phyloP scores from a whole-genome alignment of 2,113 vertebrate genomes.

The Hemiscyllium ocellatum region DNA sequence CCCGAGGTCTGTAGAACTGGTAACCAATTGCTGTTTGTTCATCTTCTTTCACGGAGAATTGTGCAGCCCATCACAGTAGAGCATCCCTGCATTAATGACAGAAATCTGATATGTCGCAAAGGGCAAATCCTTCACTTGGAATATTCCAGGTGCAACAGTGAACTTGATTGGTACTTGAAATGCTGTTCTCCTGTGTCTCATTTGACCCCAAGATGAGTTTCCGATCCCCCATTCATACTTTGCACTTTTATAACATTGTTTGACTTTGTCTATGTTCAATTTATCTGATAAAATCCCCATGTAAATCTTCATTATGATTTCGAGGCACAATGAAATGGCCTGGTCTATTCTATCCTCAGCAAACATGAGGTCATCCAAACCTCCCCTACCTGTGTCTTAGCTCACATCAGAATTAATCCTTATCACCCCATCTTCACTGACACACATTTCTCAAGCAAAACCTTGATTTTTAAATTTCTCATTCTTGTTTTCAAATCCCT shows the following conservation, averaged over 20 bases:
- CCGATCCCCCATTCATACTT: not conserved
- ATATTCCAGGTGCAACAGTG: not conserved
- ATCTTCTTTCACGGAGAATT: not conserved
- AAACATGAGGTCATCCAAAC: not conserved
- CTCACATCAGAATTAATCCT: not conserved
- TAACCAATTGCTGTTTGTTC: not conserved
- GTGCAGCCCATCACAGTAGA: not conserved
- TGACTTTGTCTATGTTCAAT: not conserved
- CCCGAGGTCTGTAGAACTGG: not conserved
- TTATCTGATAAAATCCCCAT: not conserved
- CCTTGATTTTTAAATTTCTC: no score
- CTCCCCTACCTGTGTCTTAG: no score
- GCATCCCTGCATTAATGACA: not conserved
- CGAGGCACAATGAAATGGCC: no score
- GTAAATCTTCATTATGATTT: not conserved
- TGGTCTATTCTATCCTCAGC: not conserved
- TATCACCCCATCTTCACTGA: not conserved
- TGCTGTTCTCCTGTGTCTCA: not conserved
- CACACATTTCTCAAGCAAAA: not conserved
- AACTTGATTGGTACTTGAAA: not conserved
- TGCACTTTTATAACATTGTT: not conserved
- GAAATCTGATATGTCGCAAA: not conserved
- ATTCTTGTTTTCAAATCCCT: no score
- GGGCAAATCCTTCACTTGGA: not conserved
- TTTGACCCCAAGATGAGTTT: not conserved